Percentiles rank a stretch among this genome's conserved stretches.
These are phyloP conservation scores for Limenitis camilla DNA, from an alignment of 2,888 invertebrate species.

Conservation along the genomic window DNA sequence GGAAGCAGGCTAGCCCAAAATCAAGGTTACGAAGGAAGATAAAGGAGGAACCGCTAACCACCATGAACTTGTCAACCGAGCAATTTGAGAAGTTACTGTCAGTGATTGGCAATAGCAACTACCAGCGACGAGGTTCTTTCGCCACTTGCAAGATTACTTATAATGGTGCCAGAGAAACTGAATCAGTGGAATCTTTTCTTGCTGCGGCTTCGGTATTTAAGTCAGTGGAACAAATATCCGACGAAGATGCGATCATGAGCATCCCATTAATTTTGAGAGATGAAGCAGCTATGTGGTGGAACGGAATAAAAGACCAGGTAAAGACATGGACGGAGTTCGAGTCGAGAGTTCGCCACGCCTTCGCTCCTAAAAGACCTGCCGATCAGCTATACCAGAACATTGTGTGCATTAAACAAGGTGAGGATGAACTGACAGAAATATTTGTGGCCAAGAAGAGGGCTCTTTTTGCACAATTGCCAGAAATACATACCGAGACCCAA, in stretches of 20 bases:
- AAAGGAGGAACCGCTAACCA: not conserved
- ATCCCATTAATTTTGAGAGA: slow-evolving; percentile 17
- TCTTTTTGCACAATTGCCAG: not conserved
- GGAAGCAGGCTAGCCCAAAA: not conserved
- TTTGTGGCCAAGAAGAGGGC: not conserved
- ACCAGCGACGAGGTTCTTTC: slow-evolving; percentile 2
- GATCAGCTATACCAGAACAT: not conserved
- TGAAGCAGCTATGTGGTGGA: slow-evolving; percentile 24
- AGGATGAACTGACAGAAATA: not conserved
- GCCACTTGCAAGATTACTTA: not conserved
- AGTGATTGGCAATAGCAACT: no score
- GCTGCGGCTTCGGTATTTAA: slow-evolving; percentile 9
- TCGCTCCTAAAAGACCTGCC: not conserved
- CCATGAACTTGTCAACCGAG: not conserved
- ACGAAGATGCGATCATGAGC: slow-evolving; percentile 11
- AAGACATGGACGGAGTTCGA: slow-evolving; percentile 18
- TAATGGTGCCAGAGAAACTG: slow-evolving; percentile 5
- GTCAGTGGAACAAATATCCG: slow-evolving; percentile 12
- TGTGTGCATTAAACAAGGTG: not conserved
- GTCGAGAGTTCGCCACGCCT: not conserved
- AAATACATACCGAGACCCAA: not conserved
- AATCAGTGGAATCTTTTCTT: slow-evolving; percentile 16
- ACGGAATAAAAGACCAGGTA: slow-evolving; percentile 13
- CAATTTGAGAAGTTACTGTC: not conserved
- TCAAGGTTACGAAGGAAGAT: not conserved